Conservation (phyloP, 2,113 vertebrate species). For the Cynoglossus semilaevis region DNA sequence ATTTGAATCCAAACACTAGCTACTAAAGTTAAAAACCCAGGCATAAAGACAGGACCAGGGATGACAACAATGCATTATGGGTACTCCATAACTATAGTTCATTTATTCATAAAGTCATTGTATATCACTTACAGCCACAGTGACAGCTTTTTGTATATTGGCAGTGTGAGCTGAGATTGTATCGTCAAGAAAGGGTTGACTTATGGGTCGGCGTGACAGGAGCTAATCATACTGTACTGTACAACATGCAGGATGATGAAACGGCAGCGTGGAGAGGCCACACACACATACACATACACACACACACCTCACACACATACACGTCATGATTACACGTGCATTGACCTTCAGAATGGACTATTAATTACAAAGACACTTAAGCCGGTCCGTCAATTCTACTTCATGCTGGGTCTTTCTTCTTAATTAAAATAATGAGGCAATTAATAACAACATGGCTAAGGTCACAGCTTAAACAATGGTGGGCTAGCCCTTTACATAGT, state of each 20-base stretch:
- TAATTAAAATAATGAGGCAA: constrained; percentile 77
- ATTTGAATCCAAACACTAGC: too few relatives aligned
- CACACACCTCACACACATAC: constrained; percentile 17
- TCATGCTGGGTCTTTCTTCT: constrained; percentile 61
- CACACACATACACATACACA: constrained; percentile 14
- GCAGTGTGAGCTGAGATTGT: constrained; percentile 59
- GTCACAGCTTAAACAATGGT: constrained; percentile 57
- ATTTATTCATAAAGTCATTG: constrained; percentile 70
- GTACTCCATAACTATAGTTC: constrained; percentile 63
- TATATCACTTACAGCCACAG: constrained; percentile 63
- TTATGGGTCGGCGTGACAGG: constrained; percentile 58
- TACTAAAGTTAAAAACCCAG: too few relatives aligned
- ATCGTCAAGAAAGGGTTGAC: constrained; percentile 48
- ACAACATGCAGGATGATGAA: constrained; percentile 64
- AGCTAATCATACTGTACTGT: constrained; percentile 70
- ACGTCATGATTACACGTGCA: constrained; percentile 27
- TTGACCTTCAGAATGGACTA: constrained; percentile 71
- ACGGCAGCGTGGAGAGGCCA: constrained; percentile 9
- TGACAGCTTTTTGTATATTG: constrained; percentile 63
- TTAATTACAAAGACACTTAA: constrained; percentile 69
- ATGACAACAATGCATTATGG: constrained; percentile 38
- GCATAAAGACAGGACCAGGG: constrained; percentile 22
- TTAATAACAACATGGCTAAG: constrained; percentile 74
- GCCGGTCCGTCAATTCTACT: constrained; percentile 56
- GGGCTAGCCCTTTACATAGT: constrained; percentile 50